phyloP scores from a whole-genome alignment of 2,888 invertebrate genomes.

The Nysson spinosus region DNA sequence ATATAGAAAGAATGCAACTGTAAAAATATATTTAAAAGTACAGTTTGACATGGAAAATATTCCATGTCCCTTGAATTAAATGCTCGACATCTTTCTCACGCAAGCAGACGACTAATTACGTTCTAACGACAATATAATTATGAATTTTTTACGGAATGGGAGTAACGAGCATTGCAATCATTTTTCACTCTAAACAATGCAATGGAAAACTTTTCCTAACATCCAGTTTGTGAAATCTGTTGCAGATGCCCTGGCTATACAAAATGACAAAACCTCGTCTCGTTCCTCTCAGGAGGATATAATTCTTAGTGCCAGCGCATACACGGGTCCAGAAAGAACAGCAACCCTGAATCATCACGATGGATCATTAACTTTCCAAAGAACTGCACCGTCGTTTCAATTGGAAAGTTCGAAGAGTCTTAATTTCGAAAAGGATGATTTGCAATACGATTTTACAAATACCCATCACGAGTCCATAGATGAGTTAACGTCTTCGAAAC shows the following conservation, averaged over 20 bases:
- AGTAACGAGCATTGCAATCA: too few species aligned
- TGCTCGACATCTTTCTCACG: slow-evolving; percentile 28
- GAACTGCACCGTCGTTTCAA: slow-evolving; percentile 56
- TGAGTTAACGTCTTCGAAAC: slow-evolving; percentile 68
- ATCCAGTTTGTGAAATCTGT: slow-evolving; percentile 5
- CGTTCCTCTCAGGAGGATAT: slow-evolving; percentile 59
- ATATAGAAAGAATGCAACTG: slow-evolving; percentile 5
- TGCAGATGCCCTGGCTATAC: slow-evolving; percentile 67
- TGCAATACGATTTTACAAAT: slow-evolving; percentile 37
- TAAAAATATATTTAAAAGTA: slow-evolving; percentile 22
- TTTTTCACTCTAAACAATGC: too few species aligned
- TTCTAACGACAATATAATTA: slow-evolving; percentile 32
- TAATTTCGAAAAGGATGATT: slow-evolving; percentile 46
- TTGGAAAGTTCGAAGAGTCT: slow-evolving; percentile 66
- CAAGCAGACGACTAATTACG: slow-evolving; percentile 17
- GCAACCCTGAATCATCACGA: slow-evolving; percentile 34
- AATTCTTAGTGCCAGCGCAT: slow-evolving; percentile 67
- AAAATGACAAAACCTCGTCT: slow-evolving; percentile 69
- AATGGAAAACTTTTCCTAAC: background rate
- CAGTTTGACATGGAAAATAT: slow-evolving; percentile 39
- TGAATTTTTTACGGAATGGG: background rate
- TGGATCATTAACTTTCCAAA: slow-evolving; percentile 57
- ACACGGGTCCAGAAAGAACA: slow-evolving; percentile 64
- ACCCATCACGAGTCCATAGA: slow-evolving; percentile 59
- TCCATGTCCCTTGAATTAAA: slow-evolving; percentile 19